Conservation (phyloP, 2,888 invertebrate genomes). For the Ashinkailepas kermadecensis region DNA sequence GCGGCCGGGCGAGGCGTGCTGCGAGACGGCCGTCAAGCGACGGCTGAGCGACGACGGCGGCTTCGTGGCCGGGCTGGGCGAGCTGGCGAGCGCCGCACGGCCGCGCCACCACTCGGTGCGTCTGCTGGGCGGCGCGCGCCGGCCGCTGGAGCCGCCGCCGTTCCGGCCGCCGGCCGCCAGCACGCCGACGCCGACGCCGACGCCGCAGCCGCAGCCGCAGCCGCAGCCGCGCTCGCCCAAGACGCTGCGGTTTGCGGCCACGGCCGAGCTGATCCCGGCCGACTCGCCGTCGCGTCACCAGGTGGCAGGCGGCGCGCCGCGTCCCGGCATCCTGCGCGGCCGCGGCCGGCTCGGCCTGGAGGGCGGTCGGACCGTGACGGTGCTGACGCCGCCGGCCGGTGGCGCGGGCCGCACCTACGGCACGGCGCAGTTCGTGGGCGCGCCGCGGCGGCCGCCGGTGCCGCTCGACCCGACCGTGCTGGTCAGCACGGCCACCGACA, state of each 20-base stretch:
- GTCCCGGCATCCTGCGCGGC: constrained; percentile 4
- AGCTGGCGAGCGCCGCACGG: background rate
- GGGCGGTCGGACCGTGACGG: background rate
- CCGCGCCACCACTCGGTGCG: background rate
- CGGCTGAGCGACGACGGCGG: background rate
- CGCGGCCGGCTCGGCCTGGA: background rate
- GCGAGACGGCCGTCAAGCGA: background rate
- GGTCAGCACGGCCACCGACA: background rate
- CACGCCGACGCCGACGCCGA: background rate
- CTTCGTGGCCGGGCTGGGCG: background rate
- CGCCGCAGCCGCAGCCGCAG: background rate
- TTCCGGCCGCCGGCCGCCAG: constrained; percentile 16
- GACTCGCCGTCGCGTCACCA: background rate
- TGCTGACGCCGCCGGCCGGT: no score
- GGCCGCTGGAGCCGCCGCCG: background rate
- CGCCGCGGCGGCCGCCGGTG: background rate
- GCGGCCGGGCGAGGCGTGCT: background rate
- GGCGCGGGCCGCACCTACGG: background rate
- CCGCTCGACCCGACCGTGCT: background rate
- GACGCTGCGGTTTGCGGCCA: constrained; percentile 17
- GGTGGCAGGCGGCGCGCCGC: constrained; percentile 5
- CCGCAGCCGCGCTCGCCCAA: constrained; percentile 14
- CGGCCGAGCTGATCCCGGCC: background rate
- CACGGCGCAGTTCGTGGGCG: constrained; percentile 3
- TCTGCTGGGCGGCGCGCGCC: background rate